Percentiles rank a stretch among this genome's conserved stretches.
phyloP scores from a whole-genome alignment of 1,140 invertebrate species.

The Zeugodacus cucurbitae region DNA sequence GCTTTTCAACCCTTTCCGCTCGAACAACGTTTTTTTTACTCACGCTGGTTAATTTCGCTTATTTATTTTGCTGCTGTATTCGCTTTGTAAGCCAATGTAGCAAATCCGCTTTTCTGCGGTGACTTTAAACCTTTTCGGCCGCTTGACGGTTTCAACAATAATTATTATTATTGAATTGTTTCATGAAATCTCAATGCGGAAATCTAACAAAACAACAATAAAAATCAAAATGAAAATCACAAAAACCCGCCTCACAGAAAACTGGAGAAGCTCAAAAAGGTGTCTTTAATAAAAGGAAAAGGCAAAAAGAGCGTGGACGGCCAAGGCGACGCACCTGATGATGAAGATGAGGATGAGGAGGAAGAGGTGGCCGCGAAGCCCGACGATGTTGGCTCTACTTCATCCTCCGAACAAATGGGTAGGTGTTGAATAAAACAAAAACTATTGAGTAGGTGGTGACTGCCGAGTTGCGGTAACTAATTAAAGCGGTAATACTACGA shows the following conservation, averaged over 20 bases:
- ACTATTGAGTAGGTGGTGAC: not conserved
- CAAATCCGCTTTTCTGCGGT: not conserved
- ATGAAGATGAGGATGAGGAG: slow-evolving; percentile 41
- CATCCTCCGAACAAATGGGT: slow-evolving; percentile 56
- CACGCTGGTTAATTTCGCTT: not conserved
- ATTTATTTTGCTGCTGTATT: not conserved
- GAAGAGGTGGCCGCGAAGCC: slow-evolving; percentile 16
- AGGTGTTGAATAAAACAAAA: slow-evolving; percentile 40
- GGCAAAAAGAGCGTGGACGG: slow-evolving; percentile 27
- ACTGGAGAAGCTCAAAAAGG: slow-evolving; percentile 43
- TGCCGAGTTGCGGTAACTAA: not conserved
- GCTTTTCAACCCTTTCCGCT: not conserved
- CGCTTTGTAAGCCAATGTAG: not conserved
- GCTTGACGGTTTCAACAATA: slow-evolving; percentile 2
- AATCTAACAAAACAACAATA: slow-evolving; percentile 39
- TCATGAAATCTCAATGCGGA: slow-evolving; percentile 44
- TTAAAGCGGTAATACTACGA: not conserved
- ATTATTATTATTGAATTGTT: slow-evolving; percentile 31
- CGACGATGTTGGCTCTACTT: slow-evolving; percentile 41
- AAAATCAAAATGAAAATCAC: slow-evolving; percentile 35
- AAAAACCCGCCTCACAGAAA: slow-evolving; percentile 17
- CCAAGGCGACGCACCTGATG: slow-evolving; percentile 49
- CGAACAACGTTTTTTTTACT: too few relatives aligned
- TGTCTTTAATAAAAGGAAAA: not conserved
- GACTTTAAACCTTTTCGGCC: slow-evolving; percentile 2